Base-by-base conservation (phyloP, 2,888 invertebrate genomes). In the Cynaeus angustus region DNA sequence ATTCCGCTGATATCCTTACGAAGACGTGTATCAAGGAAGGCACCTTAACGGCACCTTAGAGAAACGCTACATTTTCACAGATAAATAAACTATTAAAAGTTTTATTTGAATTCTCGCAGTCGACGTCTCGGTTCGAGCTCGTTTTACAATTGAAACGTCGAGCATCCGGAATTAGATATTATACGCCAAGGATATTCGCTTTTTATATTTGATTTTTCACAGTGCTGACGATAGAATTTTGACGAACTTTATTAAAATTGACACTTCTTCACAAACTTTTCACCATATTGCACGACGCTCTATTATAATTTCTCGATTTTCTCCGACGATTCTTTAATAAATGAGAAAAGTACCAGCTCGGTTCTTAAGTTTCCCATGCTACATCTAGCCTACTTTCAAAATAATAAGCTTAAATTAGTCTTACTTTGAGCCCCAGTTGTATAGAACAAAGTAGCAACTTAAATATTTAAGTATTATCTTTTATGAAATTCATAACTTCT, bases 11-110 rank as follows among this genome's bases (percentile, higher is more conserved):
- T 71, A 68, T 81, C 80, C 83, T 81, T 75, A 78, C 80, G 78
- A 80, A 81, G 81, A 81, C 81, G 82, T 80, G 82, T 79, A 82
- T 82, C 81, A 80, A 75, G 79, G 58, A 77, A 75, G 79, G 77
- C 80, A 79, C 77, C 80, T 79, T 83, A 83, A 83, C 80, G 80
- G 81, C 81, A 80, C 83, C 81, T 79, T 73, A 37, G 83, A 82
- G 82, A 75, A 72, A 74, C 66, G 75, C 73, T 75, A 74, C 75
- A 77, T 77, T 77, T 78, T 75, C 77, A 74, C 77, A 79, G 81
- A 82, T 82, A 82, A 82, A 82, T 81, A 82, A 83, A 82, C 82
- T 82, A 82, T 82, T 83, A 82, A 82, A 82, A 83, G 77, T 83
- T 82, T 81, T 78, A 77, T 68, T 64, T 45, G 71, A 71, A 67